Base-by-base conservation (phyloP, 2,888 invertebrate species). In the Chydorus sphaericus region DNA sequence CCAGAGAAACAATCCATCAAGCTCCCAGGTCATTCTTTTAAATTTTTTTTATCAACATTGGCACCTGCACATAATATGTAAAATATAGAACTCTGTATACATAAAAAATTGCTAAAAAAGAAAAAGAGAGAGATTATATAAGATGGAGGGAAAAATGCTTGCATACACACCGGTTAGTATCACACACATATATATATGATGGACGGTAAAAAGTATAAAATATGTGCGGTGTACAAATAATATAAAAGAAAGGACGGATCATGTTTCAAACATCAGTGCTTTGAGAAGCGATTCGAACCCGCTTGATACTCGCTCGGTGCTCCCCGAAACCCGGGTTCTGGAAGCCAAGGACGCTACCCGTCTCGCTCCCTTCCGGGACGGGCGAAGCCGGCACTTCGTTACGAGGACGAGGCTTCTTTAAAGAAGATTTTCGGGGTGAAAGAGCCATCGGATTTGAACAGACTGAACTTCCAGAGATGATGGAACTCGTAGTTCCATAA, bases 251-350 rank as follows among this genome's bases (percentile, higher is more conserved):
- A 23, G 44, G 2, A 44, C 14, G 11, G 23, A 2, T n/a, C n/a
- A n/a, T 36, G 36, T 36, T 54, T 64, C 58, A 89, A 60, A 90
- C 90, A 69, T 89, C 89, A 39, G 90, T 91, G 67, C 89, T 89
- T 68, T 88, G 88, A 36, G 90, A 89, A 68, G 90, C 88, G 69
- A 91, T 90, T 60, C 90, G 78, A 58, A 90, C 90, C 73, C 90
- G 89, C 69, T 90, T 90, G 66, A 87, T 83, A 65, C 88, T 89
- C 64, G 88, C 88, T 56, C 90, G 44, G 11, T 16, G n/a, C 7
- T 52, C 52, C 10, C 31, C 33, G 36, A 52, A 52, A 2, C 52
- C 52, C 11, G 31, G 31, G 20, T 52, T 52, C 23, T 52, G 33
- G 37, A 52, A 52, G 11, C 52, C 52, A 20, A 52, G 33, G 33